Conservation (phyloP, 2,888 invertebrate species). For the Eucera pruinosa region DNA sequence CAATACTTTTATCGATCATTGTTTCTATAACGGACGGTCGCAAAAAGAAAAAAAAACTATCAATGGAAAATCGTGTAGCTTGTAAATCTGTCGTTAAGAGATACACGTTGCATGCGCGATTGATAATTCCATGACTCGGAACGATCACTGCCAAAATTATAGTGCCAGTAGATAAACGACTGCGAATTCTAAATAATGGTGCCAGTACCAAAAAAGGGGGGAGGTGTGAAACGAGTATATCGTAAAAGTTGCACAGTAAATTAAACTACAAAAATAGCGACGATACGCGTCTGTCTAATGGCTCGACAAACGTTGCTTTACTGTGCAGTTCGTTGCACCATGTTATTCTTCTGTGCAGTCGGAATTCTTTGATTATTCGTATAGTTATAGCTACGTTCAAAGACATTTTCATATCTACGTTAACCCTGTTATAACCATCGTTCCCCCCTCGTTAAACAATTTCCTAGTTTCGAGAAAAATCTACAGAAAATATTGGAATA, state of each 20-base stretch:
- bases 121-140: conserved; percentile 57
- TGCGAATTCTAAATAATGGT: conserved; percentile 28
- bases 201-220: neutral
- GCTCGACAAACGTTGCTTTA: conserved; percentile 70
- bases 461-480: too few species aligned
- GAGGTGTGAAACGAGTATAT: conserved; percentile 11
- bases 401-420: neutral
- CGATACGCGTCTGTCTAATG: conserved; percentile 62
- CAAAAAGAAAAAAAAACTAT: too few species aligned
- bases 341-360: conserved; percentile 39
- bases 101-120: conserved; percentile 35
- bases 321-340: conserved; percentile 55
- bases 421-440: neutral
- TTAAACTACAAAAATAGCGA: conserved; percentile 68
- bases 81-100: too few species aligned
- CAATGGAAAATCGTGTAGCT: too few species aligned
- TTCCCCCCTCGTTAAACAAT: too few species aligned
- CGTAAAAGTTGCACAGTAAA: conserved; percentile 69
- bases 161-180: conserved; percentile 41
- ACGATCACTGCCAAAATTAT: conserved; percentile 55
- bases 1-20: too few species aligned
- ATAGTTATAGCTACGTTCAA: neutral
- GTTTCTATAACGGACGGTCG: too few species aligned
- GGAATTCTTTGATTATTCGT: conserved; percentile 20
- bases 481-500: too few species aligned